Evolutionary conservation across 2,797 vertebrate genomes (phyloP).

Genomic region (Ptychobarbus kaznakovi): DNA sequence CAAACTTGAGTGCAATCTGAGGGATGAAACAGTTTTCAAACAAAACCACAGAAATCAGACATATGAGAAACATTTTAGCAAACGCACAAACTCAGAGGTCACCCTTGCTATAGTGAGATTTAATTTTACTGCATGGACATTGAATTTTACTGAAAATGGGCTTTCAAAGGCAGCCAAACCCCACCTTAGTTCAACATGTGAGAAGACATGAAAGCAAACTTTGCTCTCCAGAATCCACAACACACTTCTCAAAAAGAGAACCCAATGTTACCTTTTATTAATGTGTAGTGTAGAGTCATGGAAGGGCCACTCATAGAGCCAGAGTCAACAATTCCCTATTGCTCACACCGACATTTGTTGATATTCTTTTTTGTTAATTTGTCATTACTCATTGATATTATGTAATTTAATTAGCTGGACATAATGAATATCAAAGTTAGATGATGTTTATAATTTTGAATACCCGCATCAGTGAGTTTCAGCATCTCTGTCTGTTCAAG

Average conservation of each 20-base stretch:
- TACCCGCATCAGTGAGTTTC: not conserved
- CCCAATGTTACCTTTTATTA: not conserved
- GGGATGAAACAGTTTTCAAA: slow-evolving; percentile 42
- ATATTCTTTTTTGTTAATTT: too few relatives aligned
- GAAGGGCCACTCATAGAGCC: not conserved
- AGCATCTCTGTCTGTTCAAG: not conserved
- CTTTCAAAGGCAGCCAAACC: slow-evolving; percentile 24
- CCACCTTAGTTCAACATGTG: not conserved
- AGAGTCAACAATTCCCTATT: too few relatives aligned
- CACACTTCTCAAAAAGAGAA: not conserved
- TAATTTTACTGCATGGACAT: slow-evolving; percentile 26
- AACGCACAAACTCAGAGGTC: slow-evolving; percentile 46
- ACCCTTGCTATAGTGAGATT: slow-evolving; percentile 42
- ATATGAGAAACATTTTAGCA: slow-evolving; percentile 57
- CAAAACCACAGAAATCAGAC: slow-evolving; percentile 62
- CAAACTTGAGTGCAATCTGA: slow-evolving; percentile 64
- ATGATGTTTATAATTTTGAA: not conserved
- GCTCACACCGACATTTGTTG: too few relatives aligned
- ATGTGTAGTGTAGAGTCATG: not conserved
- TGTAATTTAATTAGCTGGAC: too few relatives aligned
- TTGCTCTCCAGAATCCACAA: not conserved
- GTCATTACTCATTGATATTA: too few relatives aligned
- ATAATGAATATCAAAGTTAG: too few relatives aligned
- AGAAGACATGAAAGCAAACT: not conserved
- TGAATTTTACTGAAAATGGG: slow-evolving; percentile 37